These are phyloP conservation scores for Drosophila picticornis DNA, from an alignment of 2,888 invertebrate species.

Conservation along the genomic window DNA sequence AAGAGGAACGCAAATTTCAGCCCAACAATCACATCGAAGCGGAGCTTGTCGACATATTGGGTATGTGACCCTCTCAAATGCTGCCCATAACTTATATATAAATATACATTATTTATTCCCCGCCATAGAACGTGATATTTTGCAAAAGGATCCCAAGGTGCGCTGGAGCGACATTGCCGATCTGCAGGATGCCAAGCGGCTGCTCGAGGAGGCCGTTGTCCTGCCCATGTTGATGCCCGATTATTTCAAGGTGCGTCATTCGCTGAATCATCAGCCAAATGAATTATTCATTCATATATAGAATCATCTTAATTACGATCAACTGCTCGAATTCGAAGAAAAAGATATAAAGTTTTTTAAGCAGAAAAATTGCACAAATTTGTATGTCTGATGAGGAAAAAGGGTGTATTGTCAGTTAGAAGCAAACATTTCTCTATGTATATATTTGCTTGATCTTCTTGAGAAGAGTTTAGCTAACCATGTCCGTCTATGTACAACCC, in stretches of 20 bases:
- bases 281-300: neutral
- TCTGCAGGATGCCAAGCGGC: constrained; percentile 93
- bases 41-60: constrained; percentile 96
- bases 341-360: neutral
- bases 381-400: no score
- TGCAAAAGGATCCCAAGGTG: constrained; percentile 98
- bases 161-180: constrained; percentile 98
- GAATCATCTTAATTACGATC: neutral
- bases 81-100: neutral
- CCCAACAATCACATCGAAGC: constrained; percentile 92
- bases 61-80: constrained; percentile 83
- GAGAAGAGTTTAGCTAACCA: neutral
- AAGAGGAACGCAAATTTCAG: constrained; percentile 95
- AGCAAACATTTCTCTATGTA: neutral
- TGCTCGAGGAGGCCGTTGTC: constrained; percentile 98
- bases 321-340: neutral
- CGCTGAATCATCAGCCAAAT: constrained; percentile 34
- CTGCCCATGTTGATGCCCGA: constrained; percentile 99
- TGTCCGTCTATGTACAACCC: neutral
- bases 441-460: neutral
- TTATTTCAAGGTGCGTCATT: constrained; percentile 93
- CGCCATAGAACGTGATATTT: constrained; percentile 94
- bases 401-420: neutral
- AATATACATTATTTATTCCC: neutral
- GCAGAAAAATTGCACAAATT: neutral